phyloP scores from a whole-genome alignment of 2,113 vertebrate species.

The Ochotona princeps region DNA sequence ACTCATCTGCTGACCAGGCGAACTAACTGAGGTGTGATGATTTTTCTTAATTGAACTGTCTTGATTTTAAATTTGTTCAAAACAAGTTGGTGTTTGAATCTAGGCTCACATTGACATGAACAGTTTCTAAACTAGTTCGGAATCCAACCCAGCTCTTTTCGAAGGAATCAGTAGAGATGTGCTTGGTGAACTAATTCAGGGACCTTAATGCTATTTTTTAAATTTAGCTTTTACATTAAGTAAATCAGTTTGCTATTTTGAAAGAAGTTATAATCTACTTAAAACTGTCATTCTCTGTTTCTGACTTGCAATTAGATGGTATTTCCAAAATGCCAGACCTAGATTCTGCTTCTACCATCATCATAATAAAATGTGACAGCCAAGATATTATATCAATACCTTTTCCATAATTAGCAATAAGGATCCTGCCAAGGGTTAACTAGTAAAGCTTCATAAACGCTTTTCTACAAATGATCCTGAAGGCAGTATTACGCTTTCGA shows the following conservation, averaged over 20 bases:
- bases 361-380: conserved; percentile 94
- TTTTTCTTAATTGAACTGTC: conserved; percentile 67
- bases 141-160: conserved; percentile 53
- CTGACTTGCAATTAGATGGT: conserved; percentile 87
- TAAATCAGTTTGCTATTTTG: conserved; percentile 81
- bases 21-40: conserved; percentile 39
- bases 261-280: conserved; percentile 86
- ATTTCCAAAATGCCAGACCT: conserved; percentile 87
- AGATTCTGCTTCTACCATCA: conserved; percentile 86
- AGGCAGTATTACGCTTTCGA: conserved; percentile 83
- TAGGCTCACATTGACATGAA: conserved; percentile 22
- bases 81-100: conserved; percentile 46
- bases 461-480: conserved; percentile 84
- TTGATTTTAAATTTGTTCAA: conserved; percentile 69
- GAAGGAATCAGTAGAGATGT: conserved; percentile 66
- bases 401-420: conserved; percentile 94
- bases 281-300: conserved; percentile 87
- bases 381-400: conserved; percentile 94
- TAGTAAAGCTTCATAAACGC: conserved; percentile 84
- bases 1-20: neutral
- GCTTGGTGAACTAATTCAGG: conserved; percentile 75
- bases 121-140: conserved; percentile 72
- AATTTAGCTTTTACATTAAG: conserved; percentile 81
- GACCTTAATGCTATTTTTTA: conserved; percentile 82
- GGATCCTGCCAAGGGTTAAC: conserved; percentile 91